phyloP scores from a whole-genome alignment of 2,888 invertebrate species.

The Drosophila limbata region DNA sequence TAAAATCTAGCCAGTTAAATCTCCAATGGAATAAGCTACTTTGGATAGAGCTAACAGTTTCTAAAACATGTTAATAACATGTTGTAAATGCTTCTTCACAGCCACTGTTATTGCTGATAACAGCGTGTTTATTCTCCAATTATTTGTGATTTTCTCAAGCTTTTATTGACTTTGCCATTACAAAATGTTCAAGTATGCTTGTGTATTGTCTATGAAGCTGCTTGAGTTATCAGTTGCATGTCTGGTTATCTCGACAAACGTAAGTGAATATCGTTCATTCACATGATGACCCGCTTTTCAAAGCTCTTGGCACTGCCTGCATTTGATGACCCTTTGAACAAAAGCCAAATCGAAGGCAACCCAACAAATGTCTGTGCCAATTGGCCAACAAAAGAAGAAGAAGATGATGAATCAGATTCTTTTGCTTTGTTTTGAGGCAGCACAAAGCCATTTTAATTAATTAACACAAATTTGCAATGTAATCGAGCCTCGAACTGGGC shows the following conservation, averaged over 20 bases:
- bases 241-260: conserved; percentile 10
- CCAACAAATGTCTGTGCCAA: conserved; percentile 25
- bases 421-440: conserved; percentile 29
- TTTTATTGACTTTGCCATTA: conserved; percentile 10
- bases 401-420: conserved; percentile 29
- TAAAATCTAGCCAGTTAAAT: neutral
- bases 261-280: conserved; percentile 36
- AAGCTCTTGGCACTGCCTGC: conserved; percentile 29
- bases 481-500: conserved; percentile 58
- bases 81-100: neutral
- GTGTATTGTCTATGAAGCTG: neutral
- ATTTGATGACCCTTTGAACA: conserved; percentile 31
- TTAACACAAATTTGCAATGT: conserved; percentile 80
- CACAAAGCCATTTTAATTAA: conserved; percentile 70
- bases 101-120: neutral
- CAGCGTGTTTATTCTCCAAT: neutral
- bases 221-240: conserved; percentile 9
- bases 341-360: conserved; percentile 6
- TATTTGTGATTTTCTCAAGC: neutral
- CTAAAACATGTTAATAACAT: neutral
- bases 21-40: neutral
- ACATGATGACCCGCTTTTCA: conserved; percentile 19
- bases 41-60: neutral
- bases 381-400: neutral
- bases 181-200: neutral